A percentile compares a stretch with the other conserved stretches of the same genome.
Evolutionary conservation across 2,113 vertebrate genomes (phyloP).

Genomic region (Acrocephalus kingi): DNA sequence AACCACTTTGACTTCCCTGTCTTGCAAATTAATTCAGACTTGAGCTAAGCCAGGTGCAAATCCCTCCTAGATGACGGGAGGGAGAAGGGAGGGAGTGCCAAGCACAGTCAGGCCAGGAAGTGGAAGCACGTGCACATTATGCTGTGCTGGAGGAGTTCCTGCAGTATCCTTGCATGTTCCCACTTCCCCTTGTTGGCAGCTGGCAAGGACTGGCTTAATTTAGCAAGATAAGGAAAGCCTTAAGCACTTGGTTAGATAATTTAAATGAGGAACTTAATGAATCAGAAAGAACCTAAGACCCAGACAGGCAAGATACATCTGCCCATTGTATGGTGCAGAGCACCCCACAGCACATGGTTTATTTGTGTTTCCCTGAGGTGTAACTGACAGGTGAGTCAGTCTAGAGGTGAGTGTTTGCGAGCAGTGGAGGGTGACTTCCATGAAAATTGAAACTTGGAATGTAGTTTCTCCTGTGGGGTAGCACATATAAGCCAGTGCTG

Average conservation of each 20-base stretch:
- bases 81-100: neutral
- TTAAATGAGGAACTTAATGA: neutral
- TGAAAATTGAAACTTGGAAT: neutral
- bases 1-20: neutral
- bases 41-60: slow-evolving; percentile 38
- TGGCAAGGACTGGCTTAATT: slow-evolving; percentile 38
- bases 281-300: neutral
- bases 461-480: neutral
- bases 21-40: neutral
- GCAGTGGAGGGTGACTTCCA: neutral
- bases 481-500: neutral
- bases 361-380: neutral
- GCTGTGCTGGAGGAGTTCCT: neutral
- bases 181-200: slow-evolving; percentile 31
- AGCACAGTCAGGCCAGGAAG: neutral
- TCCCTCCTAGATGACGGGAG: neutral
- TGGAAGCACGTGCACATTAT: neutral
- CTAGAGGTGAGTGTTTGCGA: neutral
- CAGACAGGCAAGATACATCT: neutral
- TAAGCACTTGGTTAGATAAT: slow-evolving; percentile 12
- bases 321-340: neutral
- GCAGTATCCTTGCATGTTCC: neutral
- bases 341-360: neutral
- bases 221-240: slow-evolving; percentile 35
- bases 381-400: neutral